Conservation (phyloP, 1,140 invertebrate genomes). For the Magallana angulata region DNA sequence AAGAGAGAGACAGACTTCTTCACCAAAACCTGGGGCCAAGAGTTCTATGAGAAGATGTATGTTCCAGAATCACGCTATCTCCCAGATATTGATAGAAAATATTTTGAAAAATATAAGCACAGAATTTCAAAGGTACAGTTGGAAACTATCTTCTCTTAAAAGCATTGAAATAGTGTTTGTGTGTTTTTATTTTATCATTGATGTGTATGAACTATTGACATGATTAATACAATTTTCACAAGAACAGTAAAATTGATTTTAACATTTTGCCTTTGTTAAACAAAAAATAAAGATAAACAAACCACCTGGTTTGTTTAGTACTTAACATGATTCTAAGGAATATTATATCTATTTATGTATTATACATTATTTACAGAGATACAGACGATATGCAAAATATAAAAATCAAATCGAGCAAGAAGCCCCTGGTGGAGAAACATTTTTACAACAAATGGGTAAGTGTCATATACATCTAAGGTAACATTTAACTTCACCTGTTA, state of each 20-base stretch:
- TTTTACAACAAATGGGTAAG: slow-evolving; percentile 54
- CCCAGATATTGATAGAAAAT: slow-evolving; percentile 89
- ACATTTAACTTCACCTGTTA: background rate
- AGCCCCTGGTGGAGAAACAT: slow-evolving; percentile 52
- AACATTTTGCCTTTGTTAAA: no score
- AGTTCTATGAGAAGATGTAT: slow-evolving; percentile 87
- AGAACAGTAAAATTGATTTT: no score
- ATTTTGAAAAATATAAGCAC: slow-evolving; percentile 93
- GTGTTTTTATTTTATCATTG: no score
- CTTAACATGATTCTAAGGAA: no score
- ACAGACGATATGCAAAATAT: slow-evolving; percentile 77
- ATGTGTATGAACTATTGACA: no score
- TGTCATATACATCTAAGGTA: background rate
- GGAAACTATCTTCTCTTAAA: slow-evolving; percentile 40
- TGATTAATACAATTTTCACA: no score
- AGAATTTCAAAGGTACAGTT: slow-evolving; percentile 78
- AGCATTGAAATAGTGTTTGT: background rate
- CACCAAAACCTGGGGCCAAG: slow-evolving; percentile 98
- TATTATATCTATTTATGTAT: no score
- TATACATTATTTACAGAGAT: slow-evolving; percentile 68
- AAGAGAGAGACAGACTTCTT: slow-evolving; percentile 88
- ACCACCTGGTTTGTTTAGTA: no score
- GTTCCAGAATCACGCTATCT: slow-evolving; percentile 89
- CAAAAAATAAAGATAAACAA: no score
- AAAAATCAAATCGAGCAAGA: slow-evolving; percentile 64